Conservation (phyloP, 2,113 vertebrate species). For the Talpa occidentalis region DNA sequence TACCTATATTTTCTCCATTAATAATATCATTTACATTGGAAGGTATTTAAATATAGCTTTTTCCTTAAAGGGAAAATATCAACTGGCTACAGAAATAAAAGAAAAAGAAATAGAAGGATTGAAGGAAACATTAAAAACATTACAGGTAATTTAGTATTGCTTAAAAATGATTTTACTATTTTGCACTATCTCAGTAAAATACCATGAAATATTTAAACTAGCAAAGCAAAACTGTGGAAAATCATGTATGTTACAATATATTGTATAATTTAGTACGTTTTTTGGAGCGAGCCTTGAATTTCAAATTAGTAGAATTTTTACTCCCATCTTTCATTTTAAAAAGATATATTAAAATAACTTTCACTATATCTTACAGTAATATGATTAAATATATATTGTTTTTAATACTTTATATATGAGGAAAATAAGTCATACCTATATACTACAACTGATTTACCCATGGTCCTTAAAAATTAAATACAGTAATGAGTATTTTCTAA, state of each 20-base stretch:
- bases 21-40: conserved; percentile 53
- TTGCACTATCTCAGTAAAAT: conserved; percentile 28
- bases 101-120: conserved; percentile 95
- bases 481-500: conserved; percentile 3
- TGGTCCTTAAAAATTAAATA: conserved; percentile 37
- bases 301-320: conserved; percentile 51
- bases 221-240: conserved; percentile 41
- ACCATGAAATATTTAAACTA: conserved; percentile 23
- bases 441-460: conserved; percentile 25
- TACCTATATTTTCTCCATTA: conserved; percentile 45
- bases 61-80: conserved; percentile 92
- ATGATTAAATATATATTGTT: not conserved
- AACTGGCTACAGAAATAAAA: conserved; percentile 92
- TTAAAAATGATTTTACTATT: conserved; percentile 49
- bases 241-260: not conserved
- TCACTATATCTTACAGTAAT: conserved; percentile 30
- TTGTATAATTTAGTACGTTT: conserved; percentile 18
- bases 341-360: conserved; percentile 20
- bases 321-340: conserved; percentile 48
- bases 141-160: conserved; percentile 89
- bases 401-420: conserved; percentile 18
- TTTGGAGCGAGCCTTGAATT: not conserved
- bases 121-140: conserved; percentile 93
- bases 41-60: conserved; percentile 76
- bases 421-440: not conserved